Base-by-base conservation (phyloP, 2,113 vertebrate genomes). In the Sebastes fasciatus region DNA sequence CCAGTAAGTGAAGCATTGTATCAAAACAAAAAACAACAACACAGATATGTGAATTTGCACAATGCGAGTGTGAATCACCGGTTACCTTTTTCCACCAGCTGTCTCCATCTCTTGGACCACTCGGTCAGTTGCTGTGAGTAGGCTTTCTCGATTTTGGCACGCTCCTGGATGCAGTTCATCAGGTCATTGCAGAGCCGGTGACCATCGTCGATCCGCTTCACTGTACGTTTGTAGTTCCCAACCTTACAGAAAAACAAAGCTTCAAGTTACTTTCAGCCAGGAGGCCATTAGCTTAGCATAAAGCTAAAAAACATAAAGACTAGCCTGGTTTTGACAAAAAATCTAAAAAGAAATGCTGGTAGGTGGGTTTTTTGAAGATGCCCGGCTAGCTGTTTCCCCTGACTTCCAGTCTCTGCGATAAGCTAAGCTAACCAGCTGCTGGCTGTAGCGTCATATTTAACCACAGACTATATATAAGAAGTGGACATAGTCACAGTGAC, bases 121-220 rank as follows among this genome's bases (percentile, higher is more conserved):
- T 99, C 98, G 0, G 96, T 97, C 89, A 99, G 97, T 88, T 99
- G 98, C 96, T 99, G 98, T 1, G 96, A 93, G 0, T 99, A 99
- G 4, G 96, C 95, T 89, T 98, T 99, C 95, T 99, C 98, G 1
- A 99, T 98, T 94, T 99, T 99, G 93, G 98, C 97, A n/a, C 98
- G 94, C 90, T 99, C 98, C 13, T 99, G 98, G 85, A 99, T 95
- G 26, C 98, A 99, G 95, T 88, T 98, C 97, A 99, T 98, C 85
- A 99, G 93, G 91, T 99, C 98, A 1, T 97, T 99, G 95, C 98
- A 99, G 82, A 99, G 96, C 63, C 98, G 95, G 90, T 99, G 96
- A 0, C 98, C 98, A 0, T 99, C 98, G 0, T 99, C 98, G 0
- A 98, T 98, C 78, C 98, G 93, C 87, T 98, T 99, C 89, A 99